Conservation (phyloP, 2,113 vertebrate species). For the Capreolus pygargus region DNA sequence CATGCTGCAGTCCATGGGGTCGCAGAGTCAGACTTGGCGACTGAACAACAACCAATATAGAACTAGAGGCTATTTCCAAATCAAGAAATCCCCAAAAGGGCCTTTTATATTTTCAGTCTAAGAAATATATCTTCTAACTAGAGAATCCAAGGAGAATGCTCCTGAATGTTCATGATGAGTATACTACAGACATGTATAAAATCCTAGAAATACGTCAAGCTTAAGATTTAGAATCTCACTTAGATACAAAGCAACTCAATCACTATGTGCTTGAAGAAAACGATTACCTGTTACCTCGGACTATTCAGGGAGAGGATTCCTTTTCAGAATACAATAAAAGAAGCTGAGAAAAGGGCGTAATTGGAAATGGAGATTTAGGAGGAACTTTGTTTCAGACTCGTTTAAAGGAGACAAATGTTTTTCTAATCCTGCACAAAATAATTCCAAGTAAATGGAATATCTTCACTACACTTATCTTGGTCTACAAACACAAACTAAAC, state of each 20-base stretch:
- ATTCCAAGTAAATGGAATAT: conserved; percentile 16
- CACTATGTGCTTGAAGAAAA: not conserved
- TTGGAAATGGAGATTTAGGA: not conserved
- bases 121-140: not conserved
- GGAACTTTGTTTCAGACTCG: not conserved
- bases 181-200: not conserved
- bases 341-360: not conserved
- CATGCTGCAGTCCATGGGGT: not conserved
- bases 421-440: conserved; percentile 16
- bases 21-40: not conserved
- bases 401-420: conserved; percentile 8
- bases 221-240: not conserved
- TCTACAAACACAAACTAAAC: conserved; percentile 34
- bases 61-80: not conserved
- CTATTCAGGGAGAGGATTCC: not conserved
- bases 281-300: not conserved
- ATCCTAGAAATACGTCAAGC: not conserved
- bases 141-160: not conserved
- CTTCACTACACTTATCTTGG: not conserved
- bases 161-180: not conserved
- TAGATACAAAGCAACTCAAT: not conserved
- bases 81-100: not conserved
- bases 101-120: not conserved
- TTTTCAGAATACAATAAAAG: not conserved
- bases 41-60: not conserved